These are phyloP conservation scores for Tetanocera ferruginea DNA, from an alignment of 2,888 invertebrate genomes.

Conservation along the genomic window DNA sequence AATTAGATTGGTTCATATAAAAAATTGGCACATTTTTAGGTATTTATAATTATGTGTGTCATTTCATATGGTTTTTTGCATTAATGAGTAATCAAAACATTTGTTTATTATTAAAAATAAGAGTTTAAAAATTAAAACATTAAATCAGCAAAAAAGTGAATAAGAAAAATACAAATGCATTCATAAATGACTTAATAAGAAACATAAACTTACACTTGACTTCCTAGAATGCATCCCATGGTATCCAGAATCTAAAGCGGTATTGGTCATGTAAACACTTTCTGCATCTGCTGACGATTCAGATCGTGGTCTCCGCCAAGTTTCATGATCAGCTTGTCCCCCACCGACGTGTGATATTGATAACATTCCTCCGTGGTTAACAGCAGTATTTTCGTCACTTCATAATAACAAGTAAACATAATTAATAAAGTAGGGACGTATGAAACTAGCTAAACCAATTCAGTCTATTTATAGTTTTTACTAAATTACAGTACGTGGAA, in stretches of 20 bases:
- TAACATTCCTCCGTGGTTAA: slow-evolving; percentile 70
- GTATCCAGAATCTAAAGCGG: slow-evolving; percentile 67
- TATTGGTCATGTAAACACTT: slow-evolving; percentile 75
- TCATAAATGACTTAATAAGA: not conserved
- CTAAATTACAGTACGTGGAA: too few species aligned
- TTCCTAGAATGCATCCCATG: slow-evolving; percentile 69
- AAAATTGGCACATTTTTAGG: too few species aligned
- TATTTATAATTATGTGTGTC: too few species aligned
- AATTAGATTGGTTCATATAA: too few species aligned
- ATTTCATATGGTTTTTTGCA: too few species aligned
- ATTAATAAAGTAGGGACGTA: not conserved
- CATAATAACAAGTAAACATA: slow-evolving; percentile 50
- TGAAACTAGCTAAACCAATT: too few species aligned
- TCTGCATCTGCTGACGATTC: slow-evolving; percentile 86
- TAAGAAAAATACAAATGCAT: not conserved
- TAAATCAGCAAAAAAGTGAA: not conserved
- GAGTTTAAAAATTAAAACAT: not conserved
- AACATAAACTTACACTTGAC: slow-evolving; percentile 67
- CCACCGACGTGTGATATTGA: slow-evolving; percentile 67
- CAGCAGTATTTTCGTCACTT: slow-evolving; percentile 85
- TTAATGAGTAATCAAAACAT: too few species aligned
- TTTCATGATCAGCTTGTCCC: slow-evolving; percentile 73
- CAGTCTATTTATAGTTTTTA: too few species aligned
- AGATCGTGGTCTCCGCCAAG: slow-evolving; percentile 80
- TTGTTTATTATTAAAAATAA: too few species aligned